Base-by-base conservation (phyloP, 2,888 invertebrate genomes). In the Mylabris sibirica region DNA sequence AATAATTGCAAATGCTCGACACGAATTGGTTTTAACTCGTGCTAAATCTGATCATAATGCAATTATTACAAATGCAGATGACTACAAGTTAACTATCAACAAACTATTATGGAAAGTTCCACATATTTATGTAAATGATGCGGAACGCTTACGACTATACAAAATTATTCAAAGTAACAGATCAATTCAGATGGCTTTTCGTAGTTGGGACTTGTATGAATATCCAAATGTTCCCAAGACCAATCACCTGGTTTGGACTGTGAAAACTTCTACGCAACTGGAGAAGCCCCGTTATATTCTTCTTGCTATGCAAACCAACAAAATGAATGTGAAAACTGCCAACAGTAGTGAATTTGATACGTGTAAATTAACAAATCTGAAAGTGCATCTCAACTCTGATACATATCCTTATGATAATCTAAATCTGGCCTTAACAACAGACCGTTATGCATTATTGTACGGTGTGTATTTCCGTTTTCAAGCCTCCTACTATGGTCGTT, bases 251-350 rank as follows among this genome's bases (percentile, higher is more conserved):
- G 67, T 76, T 20, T 82, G 82, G 83, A 70, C 77, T 11, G 72
- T 81, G 11, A 80, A 80, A 73, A 82, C 82, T 24, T 17, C 69
- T 22, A 68, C 59, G 26, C 68, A 70, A 65, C 67, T 83, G 57
- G 83, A 84, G 74, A 84, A 83, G 70, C 83, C 83, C 2, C 65
- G 83, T 64, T 83, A 72, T 74, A 71, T 84, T 20, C 79, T 84
- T 44, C 62, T 84, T 35, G 83, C 76, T 12, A 76, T 84, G 20
- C 83, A 85, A 77, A 82, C 78, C n/a, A 74, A 78, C 64, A 75
- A 78, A 72, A 79, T 79, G 74, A 78, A 78, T 71, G 70, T 74
- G 11, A 68, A 66, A 65, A 24, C 26, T 17, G 69, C 60, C 34
- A 75, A 83, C 72, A 30, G 67, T 24, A 72, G 69, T 62, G 11